These are phyloP conservation scores for Rhyzopertha dominica DNA, from an alignment of 1,140 invertebrate genomes.

Conservation along the genomic window DNA sequence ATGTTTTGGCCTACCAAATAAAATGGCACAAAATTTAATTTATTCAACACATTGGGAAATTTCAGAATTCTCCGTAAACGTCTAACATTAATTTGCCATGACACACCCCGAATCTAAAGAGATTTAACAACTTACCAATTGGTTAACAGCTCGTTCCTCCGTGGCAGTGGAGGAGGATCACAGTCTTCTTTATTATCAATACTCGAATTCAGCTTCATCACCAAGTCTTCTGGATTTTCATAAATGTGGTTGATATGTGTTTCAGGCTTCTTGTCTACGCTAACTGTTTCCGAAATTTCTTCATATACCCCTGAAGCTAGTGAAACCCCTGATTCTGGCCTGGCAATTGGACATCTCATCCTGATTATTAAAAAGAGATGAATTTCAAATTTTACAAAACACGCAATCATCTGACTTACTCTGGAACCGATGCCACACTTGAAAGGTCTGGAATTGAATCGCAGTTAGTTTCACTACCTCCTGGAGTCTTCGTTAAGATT, in stretches of 20 bases:
- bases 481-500: constrained; percentile 43
- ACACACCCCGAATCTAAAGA: no score
- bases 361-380: constrained; percentile 9
- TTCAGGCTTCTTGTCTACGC: constrained; percentile 3
- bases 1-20: no score
- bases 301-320: constrained; percentile 53
- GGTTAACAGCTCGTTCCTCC: no score
- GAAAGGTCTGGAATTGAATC: constrained; percentile 32
- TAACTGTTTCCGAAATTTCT: constrained; percentile 43
- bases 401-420: not conserved
- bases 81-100: no score
- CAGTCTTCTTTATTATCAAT: constrained; percentile 17
- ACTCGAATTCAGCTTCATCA: constrained; percentile 22
- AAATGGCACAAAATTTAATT: no score
- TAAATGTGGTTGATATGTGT: constrained; percentile 30
- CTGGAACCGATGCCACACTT: constrained; percentile 3
- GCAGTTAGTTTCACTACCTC: constrained; percentile 41
- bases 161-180: constrained; percentile 37
- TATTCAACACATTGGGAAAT: no score
- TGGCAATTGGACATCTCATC: constrained; percentile 28
- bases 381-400: not conserved
- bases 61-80: no score
- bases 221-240: constrained; percentile 36
- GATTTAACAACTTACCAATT: no score
- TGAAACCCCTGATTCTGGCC: constrained; percentile 48